phyloP scores from a whole-genome alignment of 2,888 invertebrate genomes.

The Plutella xylostella region DNA sequence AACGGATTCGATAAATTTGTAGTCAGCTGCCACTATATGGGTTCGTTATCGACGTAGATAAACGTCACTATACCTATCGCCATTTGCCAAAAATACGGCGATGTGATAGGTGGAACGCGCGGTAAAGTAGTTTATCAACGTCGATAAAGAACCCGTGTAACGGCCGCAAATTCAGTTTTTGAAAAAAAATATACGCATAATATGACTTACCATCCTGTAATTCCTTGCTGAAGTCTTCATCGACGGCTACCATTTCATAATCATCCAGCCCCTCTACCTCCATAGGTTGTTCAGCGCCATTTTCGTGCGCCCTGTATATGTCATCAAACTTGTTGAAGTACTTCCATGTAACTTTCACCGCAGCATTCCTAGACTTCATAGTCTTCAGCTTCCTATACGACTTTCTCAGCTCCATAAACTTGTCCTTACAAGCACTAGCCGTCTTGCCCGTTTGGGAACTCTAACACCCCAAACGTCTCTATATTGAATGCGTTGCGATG shows the following conservation, averaged over 20 bases:
- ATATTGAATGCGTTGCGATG: no score
- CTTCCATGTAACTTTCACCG: conserved; percentile 52
- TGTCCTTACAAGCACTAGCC: conserved; percentile 35
- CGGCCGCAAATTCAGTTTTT: no score
- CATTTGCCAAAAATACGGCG: no score
- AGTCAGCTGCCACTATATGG: no score
- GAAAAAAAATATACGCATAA: no score
- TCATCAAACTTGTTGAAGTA: conserved; percentile 48
- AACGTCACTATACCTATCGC: no score
- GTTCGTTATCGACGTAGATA: no score
- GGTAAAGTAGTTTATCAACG: no score
- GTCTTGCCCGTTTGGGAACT: conserved; percentile 32
- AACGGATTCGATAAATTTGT: no score
- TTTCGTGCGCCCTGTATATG: conserved; percentile 28
- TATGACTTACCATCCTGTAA: conserved; percentile 8
- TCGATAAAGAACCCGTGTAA: no score
- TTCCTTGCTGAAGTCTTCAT: conserved; percentile 9
- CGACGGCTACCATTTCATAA: conserved; percentile 7
- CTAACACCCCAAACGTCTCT: conserved; percentile 30
- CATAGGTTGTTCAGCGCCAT: conserved; percentile 10
- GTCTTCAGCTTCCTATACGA: conserved; percentile 52
- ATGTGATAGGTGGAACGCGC: no score
- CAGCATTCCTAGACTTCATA: conserved; percentile 41
- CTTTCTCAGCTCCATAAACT: conserved; percentile 47
- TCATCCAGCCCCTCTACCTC: conserved; percentile 18